Base-by-base conservation (phyloP, 2,797 vertebrate species). In the Pipistrellus pipistrellus region DNA sequence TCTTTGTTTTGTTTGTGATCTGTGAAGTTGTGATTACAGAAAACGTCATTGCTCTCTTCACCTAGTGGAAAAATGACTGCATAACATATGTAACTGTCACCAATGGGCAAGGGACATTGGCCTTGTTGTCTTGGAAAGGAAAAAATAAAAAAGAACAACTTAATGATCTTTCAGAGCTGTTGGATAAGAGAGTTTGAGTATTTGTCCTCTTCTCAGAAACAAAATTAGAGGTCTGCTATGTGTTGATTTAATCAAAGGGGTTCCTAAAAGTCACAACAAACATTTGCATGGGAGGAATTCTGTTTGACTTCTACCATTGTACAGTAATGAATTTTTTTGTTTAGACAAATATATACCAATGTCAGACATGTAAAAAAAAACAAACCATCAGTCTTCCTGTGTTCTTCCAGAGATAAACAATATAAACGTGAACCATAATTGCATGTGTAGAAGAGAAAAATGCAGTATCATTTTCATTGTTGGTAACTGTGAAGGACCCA, bases 1-100 rank as follows among this genome's bases (percentile, higher is more conserved):
- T 91, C 27, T 90, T 92, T 30, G 6, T 59, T 73, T 75, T 2
- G 48, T 64, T 71, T 92, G 66, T 80, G 46, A 72, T 80, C 68
- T 93, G 21, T 18, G 11, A 72, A 13, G 46, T 23, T 48, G 0
- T 75, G 59, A 86, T 41, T 72, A 23, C 20, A 81, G 46, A 53
- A 25, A 82, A 41, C 4, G 20, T 64, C 13, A 15, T 2, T 69
- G 30, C 17, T 59, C 4, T 69, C n/a, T 48, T 83, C 10, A 89
- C 15, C 30, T 23, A 53, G 7, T 4, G 1, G 9, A 89, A 30
- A 89, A 44, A 23, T 82, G n/a, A 81, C 12, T 81, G 0, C 4
- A 3, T 84, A n/a, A 66, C 41, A 55, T 15, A 9, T 25, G 11
- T 77, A 69, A n/a, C 32, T 89, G n/a, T 51, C 85, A 62, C 6